These are phyloP conservation scores for Montifringilla adamsi DNA, from an alignment of 2,113 vertebrate species.

Conservation along the genomic window DNA sequence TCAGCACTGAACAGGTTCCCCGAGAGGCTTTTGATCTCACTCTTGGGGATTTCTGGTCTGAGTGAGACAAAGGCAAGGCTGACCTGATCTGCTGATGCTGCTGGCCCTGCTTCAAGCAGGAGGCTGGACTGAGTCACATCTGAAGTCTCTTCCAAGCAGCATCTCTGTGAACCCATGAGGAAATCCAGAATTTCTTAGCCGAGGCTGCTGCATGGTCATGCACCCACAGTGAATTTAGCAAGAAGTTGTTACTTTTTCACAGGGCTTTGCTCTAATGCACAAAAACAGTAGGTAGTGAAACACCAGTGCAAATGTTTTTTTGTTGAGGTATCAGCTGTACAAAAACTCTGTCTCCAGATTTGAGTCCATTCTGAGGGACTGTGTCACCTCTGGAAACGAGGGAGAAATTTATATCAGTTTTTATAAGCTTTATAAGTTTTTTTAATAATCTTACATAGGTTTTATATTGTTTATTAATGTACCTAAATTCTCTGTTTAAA, in stretches of 20 bases:
- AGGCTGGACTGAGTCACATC: not conserved
- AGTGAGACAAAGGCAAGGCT: not conserved
- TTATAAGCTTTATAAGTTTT: not conserved
- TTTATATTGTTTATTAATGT: not conserved
- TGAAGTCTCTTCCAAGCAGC: not conserved
- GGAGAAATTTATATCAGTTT: not conserved
- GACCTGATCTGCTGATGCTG: not conserved
- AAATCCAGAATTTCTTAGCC: not conserved
- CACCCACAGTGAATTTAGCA: not conserved
- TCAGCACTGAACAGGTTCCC: not conserved
- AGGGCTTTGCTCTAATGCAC: not conserved
- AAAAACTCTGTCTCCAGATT: not conserved
- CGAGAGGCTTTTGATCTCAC: accelerated
- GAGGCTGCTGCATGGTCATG: accelerated
- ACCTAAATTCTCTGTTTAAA: not conserved
- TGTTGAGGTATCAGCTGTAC: not conserved
- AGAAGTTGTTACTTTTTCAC: not conserved
- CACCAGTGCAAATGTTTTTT: not conserved
- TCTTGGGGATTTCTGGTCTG: not conserved
- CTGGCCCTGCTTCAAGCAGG: not conserved
- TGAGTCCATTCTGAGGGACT: not conserved
- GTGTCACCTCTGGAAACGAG: not conserved
- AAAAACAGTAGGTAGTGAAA: not conserved
- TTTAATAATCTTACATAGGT: not conserved
- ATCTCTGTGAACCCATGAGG: not conserved